Percentiles rank a stretch among this genome's conserved stretches.
phyloP scores from a whole-genome alignment of 2,113 vertebrate species.

The Gallinago jamesoni region DNA sequence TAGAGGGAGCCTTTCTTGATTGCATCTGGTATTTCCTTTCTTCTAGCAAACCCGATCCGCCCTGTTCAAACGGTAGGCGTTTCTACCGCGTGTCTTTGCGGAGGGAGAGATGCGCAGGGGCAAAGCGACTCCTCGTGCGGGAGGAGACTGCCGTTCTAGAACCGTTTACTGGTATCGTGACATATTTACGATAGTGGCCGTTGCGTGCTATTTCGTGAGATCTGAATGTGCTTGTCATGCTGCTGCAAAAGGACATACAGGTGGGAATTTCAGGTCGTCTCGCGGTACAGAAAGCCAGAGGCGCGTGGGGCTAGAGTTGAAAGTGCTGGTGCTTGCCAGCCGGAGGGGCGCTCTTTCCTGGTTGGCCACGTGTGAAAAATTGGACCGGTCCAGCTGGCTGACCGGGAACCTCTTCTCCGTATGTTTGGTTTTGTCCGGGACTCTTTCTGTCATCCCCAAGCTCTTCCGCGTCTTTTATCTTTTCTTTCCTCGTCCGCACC shows the following conservation, averaged over 20 bases:
- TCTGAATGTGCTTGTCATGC: fast-evolving
- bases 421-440: neutral
- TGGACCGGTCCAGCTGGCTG: fast-evolving
- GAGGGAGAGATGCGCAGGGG: fast-evolving
- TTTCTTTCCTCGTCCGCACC: fast-evolving
- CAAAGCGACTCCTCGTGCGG: fast-evolving
- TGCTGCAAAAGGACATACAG: neutral
- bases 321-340: neutral
- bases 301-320: neutral
- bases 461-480: neutral
- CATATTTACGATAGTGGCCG: fast-evolving
- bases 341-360: neutral
- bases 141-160: neutral
- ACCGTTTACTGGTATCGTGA: fast-evolving
- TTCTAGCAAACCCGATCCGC: too few relatives aligned
- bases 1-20: too few relatives aligned
- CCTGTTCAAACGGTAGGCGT: too few relatives aligned
- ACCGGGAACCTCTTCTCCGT: neutral
- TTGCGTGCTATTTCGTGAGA: fast-evolving
- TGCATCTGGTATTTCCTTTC: too few relatives aligned
- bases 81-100: too few relatives aligned
- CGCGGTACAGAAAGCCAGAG: neutral
- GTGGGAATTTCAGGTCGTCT: fast-evolving
- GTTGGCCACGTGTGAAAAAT: fast-evolving
- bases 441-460: fast-evolving